These are phyloP conservation scores for Morone saxatilis DNA, from an alignment of 2,113 vertebrate species.

Conservation along the genomic window DNA sequence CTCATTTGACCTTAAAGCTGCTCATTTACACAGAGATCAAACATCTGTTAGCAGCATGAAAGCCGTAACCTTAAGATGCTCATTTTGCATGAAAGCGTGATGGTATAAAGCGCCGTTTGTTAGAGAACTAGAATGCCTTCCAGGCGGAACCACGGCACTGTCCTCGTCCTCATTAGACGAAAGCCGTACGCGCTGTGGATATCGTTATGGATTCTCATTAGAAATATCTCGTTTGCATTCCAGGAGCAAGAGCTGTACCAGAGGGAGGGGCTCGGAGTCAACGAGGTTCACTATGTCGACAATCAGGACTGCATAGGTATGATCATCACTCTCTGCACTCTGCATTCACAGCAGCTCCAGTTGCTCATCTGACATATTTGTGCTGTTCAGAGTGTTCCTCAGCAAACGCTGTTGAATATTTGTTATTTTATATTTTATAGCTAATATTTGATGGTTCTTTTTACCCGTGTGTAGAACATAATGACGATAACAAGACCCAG, in stretches of 20 bases:
- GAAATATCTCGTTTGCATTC: constrained; percentile 55
- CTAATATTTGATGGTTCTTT: background rate
- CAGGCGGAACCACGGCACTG: background rate
- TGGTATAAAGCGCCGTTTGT: constrained; percentile 8
- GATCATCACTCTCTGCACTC: background rate
- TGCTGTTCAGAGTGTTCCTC: background rate
- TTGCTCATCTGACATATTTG: background rate
- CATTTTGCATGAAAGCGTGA: background rate
- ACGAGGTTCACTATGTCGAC: constrained; percentile 98
- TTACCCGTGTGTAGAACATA: background rate
- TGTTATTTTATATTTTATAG: background rate
- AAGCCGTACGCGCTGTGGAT: background rate
- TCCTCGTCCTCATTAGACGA: constrained; percentile 36
- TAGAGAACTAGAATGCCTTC: background rate
- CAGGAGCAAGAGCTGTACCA: constrained; percentile 99
- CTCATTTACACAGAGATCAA: background rate
- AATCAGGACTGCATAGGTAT: constrained; percentile 99
- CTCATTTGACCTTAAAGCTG: constrained; percentile 4
- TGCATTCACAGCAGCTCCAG: constrained; percentile 16
- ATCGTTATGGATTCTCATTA: constrained; percentile 35
- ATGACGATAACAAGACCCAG: background rate
- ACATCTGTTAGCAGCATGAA: background rate
- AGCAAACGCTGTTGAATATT: background rate
- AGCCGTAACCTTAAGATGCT: constrained; percentile 6
- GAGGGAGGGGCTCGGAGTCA: constrained; percentile 94